Base-by-base conservation (phyloP, 2,113 vertebrate genomes). In the Tauraco erythrolophus region DNA sequence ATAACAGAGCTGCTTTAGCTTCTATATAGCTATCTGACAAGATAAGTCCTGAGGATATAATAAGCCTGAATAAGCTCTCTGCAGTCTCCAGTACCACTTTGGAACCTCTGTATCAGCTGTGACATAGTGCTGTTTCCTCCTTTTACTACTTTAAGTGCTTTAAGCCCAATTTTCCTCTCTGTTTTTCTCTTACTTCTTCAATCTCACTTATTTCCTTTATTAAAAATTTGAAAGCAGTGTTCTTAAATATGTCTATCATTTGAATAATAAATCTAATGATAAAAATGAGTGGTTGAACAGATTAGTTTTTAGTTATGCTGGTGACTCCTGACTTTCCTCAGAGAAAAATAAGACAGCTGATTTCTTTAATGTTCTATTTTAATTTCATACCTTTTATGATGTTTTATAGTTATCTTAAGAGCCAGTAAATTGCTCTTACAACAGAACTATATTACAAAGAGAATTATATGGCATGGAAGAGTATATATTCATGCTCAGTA, bases 371-470 rank as follows among this genome's bases (percentile, higher is more conserved):
- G 5, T 51, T 72, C 45, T 33, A 35, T 66, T 94, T 84, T 93
- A 61, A 88, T 89, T 87, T 79, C 61, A 51, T 51, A 45, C 10
- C 74, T 80, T 14, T 86, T 92, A 60, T 21, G 25, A 35, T 81
- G 54, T 46, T 94, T 92, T 80, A 78, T 35, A 83, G 50, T 56
- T 85, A 70, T 90, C 62, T 88, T 91, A 94, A 91, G 41, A 94
- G 43, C 16, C 30, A 75, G 22, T 43, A 95, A 88, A 91, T 70
- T 94, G 30, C 9, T 84, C 71, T 77, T 80, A 64, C 21, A 93
- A 62, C 8, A 92, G 50, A 88, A 53, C 4, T 64, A 12, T 48
- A 74, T 62, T 51, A 77, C 43, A 86, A 41, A 77, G 37, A 88
- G 27, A 69, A 64, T 80, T 89, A 24, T 48, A 27, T 57, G 39